phyloP scores from a whole-genome alignment of 2,888 invertebrate genomes.

The Luperina testacea region DNA sequence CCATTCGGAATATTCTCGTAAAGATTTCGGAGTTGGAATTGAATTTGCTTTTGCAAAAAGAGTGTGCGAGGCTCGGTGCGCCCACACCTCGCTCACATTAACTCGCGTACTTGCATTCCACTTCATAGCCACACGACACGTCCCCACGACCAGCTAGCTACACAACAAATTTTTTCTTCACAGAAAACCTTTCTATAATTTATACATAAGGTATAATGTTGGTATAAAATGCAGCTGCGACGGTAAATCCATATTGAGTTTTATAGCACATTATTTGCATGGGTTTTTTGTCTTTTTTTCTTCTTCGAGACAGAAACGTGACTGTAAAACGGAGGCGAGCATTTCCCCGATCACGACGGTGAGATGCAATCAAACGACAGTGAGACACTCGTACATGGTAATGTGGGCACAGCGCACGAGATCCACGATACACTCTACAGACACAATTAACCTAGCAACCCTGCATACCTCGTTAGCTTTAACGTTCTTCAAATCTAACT shows the following conservation, averaged over 20 bases:
- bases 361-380: conserved; percentile 78
- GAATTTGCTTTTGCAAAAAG: conserved; percentile 78
- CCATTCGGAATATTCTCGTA: conserved; percentile 76
- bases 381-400: conserved; percentile 77
- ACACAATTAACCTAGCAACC: conserved; percentile 83
- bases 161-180: conserved; percentile 57
- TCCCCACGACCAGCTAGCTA: conserved; percentile 54
- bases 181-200: conserved; percentile 52
- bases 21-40: conserved; percentile 78
- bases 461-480: conserved; percentile 73
- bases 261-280: conserved; percentile 82
- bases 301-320: conserved; percentile 83
- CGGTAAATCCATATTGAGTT: conserved; percentile 74
- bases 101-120: conserved; percentile 73
- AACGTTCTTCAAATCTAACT: conserved; percentile 66
- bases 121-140: conserved; percentile 74
- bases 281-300: conserved; percentile 71
- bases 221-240: conserved; percentile 72
- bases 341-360: conserved; percentile 83
- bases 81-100: conserved; percentile 76
- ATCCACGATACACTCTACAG: conserved; percentile 66
- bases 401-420: conserved; percentile 67
- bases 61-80: conserved; percentile 69
- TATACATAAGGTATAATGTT: conserved; percentile 68
- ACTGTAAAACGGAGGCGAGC: conserved; percentile 76